Evolutionary conservation across 2,888 invertebrate genomes (phyloP), one percentile per base, ranked within the genome.

Genomic region (Nipponacmea schrenckii): DNA sequence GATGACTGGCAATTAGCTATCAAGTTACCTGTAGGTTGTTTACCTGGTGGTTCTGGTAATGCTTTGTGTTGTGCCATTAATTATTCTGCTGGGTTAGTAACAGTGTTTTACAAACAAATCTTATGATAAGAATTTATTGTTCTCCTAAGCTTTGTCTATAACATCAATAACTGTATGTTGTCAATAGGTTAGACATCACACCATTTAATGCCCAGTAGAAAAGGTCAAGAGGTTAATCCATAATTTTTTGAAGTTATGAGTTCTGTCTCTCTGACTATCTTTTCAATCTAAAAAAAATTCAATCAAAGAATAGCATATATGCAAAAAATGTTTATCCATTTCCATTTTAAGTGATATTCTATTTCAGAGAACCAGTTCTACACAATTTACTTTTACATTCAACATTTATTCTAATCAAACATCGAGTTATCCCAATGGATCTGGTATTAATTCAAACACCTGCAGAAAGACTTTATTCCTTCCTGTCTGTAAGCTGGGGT

Each of bases 11-110:
- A 93, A 77, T 91, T 92, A 75, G 93, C 94, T 0, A 92, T 93
- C 31, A 93, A 93, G 82, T 91, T 94, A 68, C 95, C 96, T 0
- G 89, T 98, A 12, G 97, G 95, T 4, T 93, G 97, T 71, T 92
- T 99, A 82, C 98, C 98, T 0, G 96, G 96, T 82, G 99, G 99
- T 44, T 97, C 98, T 3, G 98, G 98, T 15, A 99, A 99, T 90
- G 98, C 98, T 4, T 90, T 99, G 45, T 83, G 87, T 74, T 84
- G 85, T 67, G 78, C 84, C 71, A 83, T 87, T 66, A 85, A 82
- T 70, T 85, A 84, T 72, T 77, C 81, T 66, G 85, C 85, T 67
- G 86, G 86, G 87, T 88, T 75, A 75, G 81, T 66, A 39, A 39
- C 8, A 39, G 8, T 8, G 1, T 39, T 39, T 5, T 39, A n/a